Evolutionary conservation across 2,888 invertebrate species (phyloP), one percentile per base, ranked within the genome.

Genomic region (Agonopterix subpropinquella): DNA sequence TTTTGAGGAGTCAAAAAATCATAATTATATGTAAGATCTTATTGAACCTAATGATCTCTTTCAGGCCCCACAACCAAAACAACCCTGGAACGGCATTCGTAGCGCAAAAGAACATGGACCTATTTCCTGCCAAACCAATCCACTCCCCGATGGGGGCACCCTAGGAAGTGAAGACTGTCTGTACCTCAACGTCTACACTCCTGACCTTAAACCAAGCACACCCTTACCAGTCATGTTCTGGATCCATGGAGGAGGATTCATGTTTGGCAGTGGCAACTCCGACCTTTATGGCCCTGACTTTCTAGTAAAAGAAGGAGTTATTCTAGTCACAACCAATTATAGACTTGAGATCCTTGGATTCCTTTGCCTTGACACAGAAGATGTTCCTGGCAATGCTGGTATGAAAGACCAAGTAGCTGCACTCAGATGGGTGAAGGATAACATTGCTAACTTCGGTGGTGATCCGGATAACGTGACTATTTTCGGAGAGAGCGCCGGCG

Each of bases 71-170:
- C 60, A 61, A 54, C 76, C 77, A 8, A 56, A 64, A 8, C 57
- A 62, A 51, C 69, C 76, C 15, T 88, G 87, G 87, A 44, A 59
- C 11, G 83, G 83, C 4, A 62, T 82, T 1, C 73, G 75, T 5
- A 62, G 56, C 35, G 85, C 85, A 1, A 78, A 73, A 41, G 48
- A 71, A 18, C 74, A 73, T 41, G 85, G 80, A 0, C 60, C 76
- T 0, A 50, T 64, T 8, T 77, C 77, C 51, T 67, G 56, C 36
- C 87, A 84, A 52, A 47, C 54, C 5, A 64, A 77, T 43, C 10
- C 63, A 2, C 51, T 68, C 1, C 51, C 57, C 1, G 41, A 44
- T n/a, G 44, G 50, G 1, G n/a, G 54, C 10, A 46, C 47, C 1
- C 51, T 50, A 0, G 76, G 78, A 28, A 71, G 61, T 50, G 88